phyloP scores from a whole-genome alignment of 2,797 vertebrate species.

The Silurus lanzhouensis region DNA sequence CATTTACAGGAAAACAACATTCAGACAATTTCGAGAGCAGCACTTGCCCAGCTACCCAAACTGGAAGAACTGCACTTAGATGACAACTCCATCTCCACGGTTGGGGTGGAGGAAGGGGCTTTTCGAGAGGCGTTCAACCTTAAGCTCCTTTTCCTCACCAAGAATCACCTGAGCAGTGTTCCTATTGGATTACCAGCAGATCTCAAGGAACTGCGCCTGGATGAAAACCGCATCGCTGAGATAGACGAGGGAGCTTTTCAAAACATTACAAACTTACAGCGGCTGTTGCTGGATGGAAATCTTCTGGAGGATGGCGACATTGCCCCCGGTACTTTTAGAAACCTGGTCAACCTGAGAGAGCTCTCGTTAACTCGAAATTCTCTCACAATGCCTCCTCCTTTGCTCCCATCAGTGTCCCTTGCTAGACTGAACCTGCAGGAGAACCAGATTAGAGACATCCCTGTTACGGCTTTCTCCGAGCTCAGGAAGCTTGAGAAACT shows the following conservation, averaged over 20 bases:
- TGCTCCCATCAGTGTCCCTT: slow-evolving; percentile 86
- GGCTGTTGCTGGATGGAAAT: slow-evolving; percentile 93
- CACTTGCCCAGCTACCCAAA: slow-evolving; percentile 87
- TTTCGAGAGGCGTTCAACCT: slow-evolving; percentile 93
- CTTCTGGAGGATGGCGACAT: slow-evolving; percentile 93
- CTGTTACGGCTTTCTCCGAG: slow-evolving; percentile 84
- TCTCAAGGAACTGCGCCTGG: slow-evolving; percentile 91
- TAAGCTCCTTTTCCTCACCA: slow-evolving; percentile 94
- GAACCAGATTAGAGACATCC: slow-evolving; percentile 94
- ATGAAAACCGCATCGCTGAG: slow-evolving; percentile 93
- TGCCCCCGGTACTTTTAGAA: slow-evolving; percentile 89
- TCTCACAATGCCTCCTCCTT: slow-evolving; percentile 86
- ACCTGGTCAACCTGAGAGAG: slow-evolving; percentile 88
- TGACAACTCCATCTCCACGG: slow-evolving; percentile 97
- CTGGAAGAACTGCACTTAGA: slow-evolving; percentile 95
- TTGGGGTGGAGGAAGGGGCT: slow-evolving; percentile 95
- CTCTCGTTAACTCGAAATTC: slow-evolving; percentile 93
- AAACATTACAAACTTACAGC: slow-evolving; percentile 90
- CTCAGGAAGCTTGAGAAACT: slow-evolving; percentile 88
- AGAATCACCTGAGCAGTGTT: slow-evolving; percentile 97
- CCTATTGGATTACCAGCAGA: slow-evolving; percentile 92
- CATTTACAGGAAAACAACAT: slow-evolving; percentile 99
- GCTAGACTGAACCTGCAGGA: slow-evolving; percentile 91
- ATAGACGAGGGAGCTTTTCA: slow-evolving; percentile 94
- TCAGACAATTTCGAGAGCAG: slow-evolving; percentile 92